Conservation (phyloP, 2,113 vertebrate species). For the Alligator mississippiensis region DNA sequence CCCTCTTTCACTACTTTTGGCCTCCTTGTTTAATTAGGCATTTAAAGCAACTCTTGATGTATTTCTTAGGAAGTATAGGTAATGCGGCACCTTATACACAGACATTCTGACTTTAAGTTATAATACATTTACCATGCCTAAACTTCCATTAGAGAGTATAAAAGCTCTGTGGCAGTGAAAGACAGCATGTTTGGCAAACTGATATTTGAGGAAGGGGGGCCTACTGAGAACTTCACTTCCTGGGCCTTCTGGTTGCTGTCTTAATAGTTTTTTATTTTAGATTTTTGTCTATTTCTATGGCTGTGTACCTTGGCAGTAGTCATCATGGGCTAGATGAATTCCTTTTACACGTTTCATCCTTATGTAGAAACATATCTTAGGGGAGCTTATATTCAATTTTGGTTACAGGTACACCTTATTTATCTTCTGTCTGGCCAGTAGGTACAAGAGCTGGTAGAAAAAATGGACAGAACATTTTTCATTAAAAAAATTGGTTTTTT, state of each 20-base stretch:
- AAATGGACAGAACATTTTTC: neutral
- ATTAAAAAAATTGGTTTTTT: neutral
- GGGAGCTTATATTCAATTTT: neutral
- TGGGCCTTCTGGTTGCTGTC: neutral
- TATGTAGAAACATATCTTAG: neutral
- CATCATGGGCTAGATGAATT: neutral
- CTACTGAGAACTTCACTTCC: neutral
- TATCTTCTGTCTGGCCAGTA: neutral
- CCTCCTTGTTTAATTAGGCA: neutral
- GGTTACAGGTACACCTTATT: neutral
- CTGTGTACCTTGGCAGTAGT: rapidly evolving
- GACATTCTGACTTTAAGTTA: rapidly evolving
- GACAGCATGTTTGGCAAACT: neutral
- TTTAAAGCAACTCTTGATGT: neutral
- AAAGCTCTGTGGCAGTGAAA: neutral
- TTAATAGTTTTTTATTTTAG: neutral
- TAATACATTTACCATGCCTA: too few relatives aligned
- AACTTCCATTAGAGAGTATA: neutral
- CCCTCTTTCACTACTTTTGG: neutral
- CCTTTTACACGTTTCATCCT: neutral
- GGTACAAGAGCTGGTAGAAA: neutral
- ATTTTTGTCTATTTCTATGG: neutral
- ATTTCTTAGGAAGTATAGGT: neutral
- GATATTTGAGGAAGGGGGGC: neutral
- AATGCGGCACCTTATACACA: rapidly evolving